phyloP scores from a whole-genome alignment of 2,888 invertebrate genomes.

The Morpho helenor region DNA sequence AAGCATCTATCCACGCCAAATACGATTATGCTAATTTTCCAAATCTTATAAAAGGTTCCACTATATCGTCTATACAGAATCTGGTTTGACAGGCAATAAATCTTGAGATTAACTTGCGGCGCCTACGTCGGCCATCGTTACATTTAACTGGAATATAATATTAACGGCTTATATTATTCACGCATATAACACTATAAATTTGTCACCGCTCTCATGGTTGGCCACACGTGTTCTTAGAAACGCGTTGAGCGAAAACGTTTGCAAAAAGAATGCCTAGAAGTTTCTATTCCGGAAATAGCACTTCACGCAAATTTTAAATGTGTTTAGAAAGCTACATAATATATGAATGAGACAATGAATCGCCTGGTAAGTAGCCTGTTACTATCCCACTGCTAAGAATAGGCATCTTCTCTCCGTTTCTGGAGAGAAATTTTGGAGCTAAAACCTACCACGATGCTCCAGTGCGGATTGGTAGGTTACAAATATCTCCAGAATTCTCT shows the following conservation, averaged over 20 bases:
- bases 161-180: slow-evolving; percentile 30
- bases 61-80: slow-evolving; percentile 15
- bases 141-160: slow-evolving; percentile 29
- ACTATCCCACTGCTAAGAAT: too few species aligned
- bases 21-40: slow-evolving; percentile 20
- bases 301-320: too few species aligned
- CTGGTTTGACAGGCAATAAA: slow-evolving; percentile 26
- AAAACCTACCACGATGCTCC: too few species aligned
- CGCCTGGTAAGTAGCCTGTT: too few species aligned
- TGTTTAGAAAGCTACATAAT: too few species aligned
- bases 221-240: slow-evolving; percentile 11
- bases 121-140: slow-evolving; percentile 29
- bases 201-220: slow-evolving; percentile 20
- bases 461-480: too few species aligned
- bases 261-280: neutral
- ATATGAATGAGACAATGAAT: too few species aligned
- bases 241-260: neutral
- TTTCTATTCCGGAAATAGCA: slow-evolving; percentile 3
- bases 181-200: slow-evolving; percentile 27
- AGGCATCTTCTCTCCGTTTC: too few species aligned
- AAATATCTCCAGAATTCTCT: too few species aligned
- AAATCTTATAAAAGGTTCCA: slow-evolving; percentile 17
- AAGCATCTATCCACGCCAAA: slow-evolving; percentile 14
- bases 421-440: too few species aligned
- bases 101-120: slow-evolving; percentile 28